Percentiles rank a stretch among this genome's conserved stretches.
phyloP scores from a whole-genome alignment of 2,113 vertebrate genomes.

The Amazona guildingii region DNA sequence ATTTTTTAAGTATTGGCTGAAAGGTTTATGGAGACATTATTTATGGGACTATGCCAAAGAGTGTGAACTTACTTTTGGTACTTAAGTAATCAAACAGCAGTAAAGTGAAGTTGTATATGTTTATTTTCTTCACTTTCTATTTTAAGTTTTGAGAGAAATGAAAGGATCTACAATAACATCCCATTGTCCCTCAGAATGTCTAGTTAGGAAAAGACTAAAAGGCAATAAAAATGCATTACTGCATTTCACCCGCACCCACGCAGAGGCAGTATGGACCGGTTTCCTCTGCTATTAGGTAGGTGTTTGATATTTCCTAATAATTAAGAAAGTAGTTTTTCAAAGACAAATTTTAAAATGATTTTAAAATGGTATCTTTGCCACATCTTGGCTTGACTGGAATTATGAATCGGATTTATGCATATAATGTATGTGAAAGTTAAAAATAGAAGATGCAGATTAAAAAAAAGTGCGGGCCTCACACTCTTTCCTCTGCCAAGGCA shows the following conservation, averaged over 20 bases:
- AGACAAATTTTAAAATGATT: neutral
- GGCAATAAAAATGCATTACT: constrained; percentile 36
- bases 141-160: constrained; percentile 35
- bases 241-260: neutral
- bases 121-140: neutral
- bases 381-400: neutral
- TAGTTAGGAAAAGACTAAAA: constrained; percentile 45
- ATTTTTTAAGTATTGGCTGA: neutral
- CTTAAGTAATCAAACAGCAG: neutral
- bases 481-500: neutral
- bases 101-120: neutral
- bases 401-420: neutral
- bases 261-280: neutral
- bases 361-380: neutral
- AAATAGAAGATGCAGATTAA: neutral
- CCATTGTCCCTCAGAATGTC: constrained; percentile 34
- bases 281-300: neutral
- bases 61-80: neutral
- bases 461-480: neutral
- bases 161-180: constrained; percentile 33
- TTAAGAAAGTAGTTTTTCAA: constrained; percentile 27
- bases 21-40: neutral
- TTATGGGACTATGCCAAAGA: neutral
- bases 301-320: neutral
- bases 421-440: neutral